Evolutionary conservation across 2,113 vertebrate species (phyloP).

Genomic region (Shinisaurus crocodilurus): DNA sequence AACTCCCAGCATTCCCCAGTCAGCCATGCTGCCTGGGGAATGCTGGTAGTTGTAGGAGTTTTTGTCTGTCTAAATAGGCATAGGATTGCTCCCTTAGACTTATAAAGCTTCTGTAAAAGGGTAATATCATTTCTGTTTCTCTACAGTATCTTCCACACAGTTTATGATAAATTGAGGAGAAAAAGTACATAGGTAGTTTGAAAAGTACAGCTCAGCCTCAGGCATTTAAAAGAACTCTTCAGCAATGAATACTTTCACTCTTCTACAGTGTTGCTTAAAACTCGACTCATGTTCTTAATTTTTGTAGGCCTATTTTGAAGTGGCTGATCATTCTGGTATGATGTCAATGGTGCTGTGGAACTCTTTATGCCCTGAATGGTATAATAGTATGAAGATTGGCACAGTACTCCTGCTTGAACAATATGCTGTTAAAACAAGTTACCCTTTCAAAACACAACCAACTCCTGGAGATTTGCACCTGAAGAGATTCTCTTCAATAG

Average conservation of each 20-base stretch:
- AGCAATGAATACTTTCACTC: background rate
- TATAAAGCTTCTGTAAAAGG: background rate
- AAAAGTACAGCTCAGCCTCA: background rate
- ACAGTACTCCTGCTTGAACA: conserved; percentile 86
- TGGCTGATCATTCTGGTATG: conserved; percentile 90
- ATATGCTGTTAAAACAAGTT: conserved; percentile 86
- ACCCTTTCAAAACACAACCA: conserved; percentile 82
- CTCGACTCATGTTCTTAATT: conserved; percentile 18
- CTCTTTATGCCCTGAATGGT: conserved; percentile 90
- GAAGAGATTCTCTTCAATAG: conserved; percentile 82
- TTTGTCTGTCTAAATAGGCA: no score
- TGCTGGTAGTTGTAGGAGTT: no score
- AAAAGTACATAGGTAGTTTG: background rate
- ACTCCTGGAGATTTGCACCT: conserved; percentile 81
- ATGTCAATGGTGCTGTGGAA: conserved; percentile 94
- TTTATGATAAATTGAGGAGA: background rate
- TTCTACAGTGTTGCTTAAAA: background rate
- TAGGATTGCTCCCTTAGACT: background rate
- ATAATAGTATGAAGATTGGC: conserved; percentile 84
- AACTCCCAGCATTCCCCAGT: no score
- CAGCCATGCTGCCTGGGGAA: no score
- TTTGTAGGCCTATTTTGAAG: conserved; percentile 89
- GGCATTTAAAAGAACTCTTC: background rate
- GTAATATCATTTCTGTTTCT: background rate
- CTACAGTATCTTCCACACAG: background rate